These are phyloP conservation scores for Andinoacara biseriatus DNA, from an alignment of 2,113 vertebrate genomes.

Conservation along the genomic window DNA sequence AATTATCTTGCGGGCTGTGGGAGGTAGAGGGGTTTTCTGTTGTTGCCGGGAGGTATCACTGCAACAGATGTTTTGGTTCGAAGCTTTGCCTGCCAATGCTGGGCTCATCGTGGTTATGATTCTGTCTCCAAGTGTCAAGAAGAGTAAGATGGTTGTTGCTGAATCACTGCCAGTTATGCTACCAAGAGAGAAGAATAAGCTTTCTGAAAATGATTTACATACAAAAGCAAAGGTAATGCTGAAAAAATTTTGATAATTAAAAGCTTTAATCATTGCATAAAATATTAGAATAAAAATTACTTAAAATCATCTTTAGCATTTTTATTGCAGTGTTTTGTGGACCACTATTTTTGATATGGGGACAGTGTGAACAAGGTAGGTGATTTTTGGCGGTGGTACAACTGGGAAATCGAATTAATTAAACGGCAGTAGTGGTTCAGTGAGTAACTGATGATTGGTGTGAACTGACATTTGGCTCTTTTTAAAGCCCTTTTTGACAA, in stretches of 20 bases:
- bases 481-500: not conserved
- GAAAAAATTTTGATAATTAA: not conserved
- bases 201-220: not conserved
- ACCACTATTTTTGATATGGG: too few relatives aligned
- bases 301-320: too few relatives aligned
- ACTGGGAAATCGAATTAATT: too few relatives aligned
- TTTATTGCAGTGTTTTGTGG: too few relatives aligned
- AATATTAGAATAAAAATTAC: too few relatives aligned
- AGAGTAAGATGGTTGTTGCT: slow-evolving; percentile 3
- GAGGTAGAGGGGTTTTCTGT: slow-evolving; percentile 21
- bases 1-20: slow-evolving; percentile 53
- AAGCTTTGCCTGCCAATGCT: slow-evolving; percentile 4
- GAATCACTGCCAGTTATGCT: not conserved
- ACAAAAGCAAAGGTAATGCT: not conserved
- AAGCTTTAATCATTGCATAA: not conserved
- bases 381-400: too few relatives aligned
- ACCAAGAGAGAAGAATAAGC: not conserved
- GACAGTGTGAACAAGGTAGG: too few relatives aligned
- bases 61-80: slow-evolving; percentile 56
- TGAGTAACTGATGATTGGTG: not conserved
- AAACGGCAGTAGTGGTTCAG: too few relatives aligned
- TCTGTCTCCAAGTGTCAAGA: slow-evolving; percentile 31
- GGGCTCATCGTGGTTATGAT: not conserved
- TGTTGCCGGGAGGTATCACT: slow-evolving; percentile 38
- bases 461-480: not conserved